These are phyloP conservation scores for Catocala nupta DNA, from an alignment of 2,888 invertebrate genomes.

Conservation along the genomic window DNA sequence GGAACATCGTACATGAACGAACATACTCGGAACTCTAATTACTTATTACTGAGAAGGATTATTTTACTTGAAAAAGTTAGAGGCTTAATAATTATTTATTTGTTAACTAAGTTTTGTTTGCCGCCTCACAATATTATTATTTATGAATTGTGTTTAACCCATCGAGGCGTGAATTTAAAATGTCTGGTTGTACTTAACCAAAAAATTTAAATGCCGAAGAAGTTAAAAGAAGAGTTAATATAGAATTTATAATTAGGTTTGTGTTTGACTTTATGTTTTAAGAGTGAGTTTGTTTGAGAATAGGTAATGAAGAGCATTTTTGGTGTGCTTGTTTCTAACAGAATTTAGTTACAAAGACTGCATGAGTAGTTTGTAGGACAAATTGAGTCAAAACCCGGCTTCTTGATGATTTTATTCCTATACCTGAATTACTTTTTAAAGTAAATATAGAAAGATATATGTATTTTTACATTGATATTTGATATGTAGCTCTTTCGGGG, in stretches of 20 bases:
- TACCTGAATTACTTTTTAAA: too few relatives aligned
- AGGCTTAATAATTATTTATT: conserved; percentile 10
- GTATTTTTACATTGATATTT: too few relatives aligned
- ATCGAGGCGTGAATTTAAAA: not conserved
- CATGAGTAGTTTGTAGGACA: too few relatives aligned
- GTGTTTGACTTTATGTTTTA: not conserved
- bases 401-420: too few relatives aligned
- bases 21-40: not conserved
- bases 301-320: too few relatives aligned
- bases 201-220: too few relatives aligned
- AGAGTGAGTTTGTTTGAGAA: not conserved
- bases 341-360: too few relatives aligned
- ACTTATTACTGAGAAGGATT: conserved; percentile 8
- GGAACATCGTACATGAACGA: not conserved
- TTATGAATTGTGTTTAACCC: conserved; percentile 2
- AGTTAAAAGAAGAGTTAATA: not conserved
- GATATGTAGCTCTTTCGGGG: too few relatives aligned
- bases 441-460: too few relatives aligned
- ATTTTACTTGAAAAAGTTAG: conserved; percentile 7
- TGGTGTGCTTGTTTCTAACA: too few relatives aligned
- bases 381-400: too few relatives aligned
- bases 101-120: conserved; percentile 5
- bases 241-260: conserved; percentile 1
- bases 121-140: conserved; percentile 10
- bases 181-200: not conserved